Evolutionary conservation across 92 coral and sea anemone species (phyloP).

Genomic region (Porites lobata): DNA sequence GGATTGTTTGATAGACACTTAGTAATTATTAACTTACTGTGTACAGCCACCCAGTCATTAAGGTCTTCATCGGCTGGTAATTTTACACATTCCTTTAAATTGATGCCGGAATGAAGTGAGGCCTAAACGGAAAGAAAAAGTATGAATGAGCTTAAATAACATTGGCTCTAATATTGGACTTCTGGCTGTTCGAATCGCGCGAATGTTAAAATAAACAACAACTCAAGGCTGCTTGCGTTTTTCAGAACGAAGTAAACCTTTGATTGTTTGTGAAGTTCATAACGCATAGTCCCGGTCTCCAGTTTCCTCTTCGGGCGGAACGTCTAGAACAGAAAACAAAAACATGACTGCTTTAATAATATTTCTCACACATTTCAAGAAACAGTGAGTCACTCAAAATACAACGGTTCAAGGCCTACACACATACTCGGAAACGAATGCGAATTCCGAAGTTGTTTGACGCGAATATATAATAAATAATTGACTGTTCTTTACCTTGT

Average conservation of each 20-base stretch:
- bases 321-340: conserved; percentile 73
- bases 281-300: conserved; percentile 91
- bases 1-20: background rate
- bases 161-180: background rate
- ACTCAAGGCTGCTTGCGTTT: background rate
- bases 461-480: background rate
- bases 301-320: conserved; percentile 93
- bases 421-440: conserved; percentile 5
- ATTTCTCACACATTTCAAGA: background rate
- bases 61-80: conserved; percentile 92
- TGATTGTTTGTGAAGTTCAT: conserved; percentile 96
- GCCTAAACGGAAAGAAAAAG: conserved; percentile 64
- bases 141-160: background rate
- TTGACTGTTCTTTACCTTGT: conserved; percentile 72
- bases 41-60: conserved; percentile 98
- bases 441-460: background rate
- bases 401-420: background rate
- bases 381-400: too few species aligned
- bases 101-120: conserved; percentile 91
- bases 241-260: conserved; percentile 67
- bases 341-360: background rate
- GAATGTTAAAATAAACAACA: conserved; percentile 18
- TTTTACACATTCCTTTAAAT: conserved; percentile 90
- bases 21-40: conserved; percentile 71
- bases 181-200: background rate